phyloP scores from a whole-genome alignment of 30 jellyfish, hydroid and myxozoan species.

The Turritopsis dohrnii region DNA sequence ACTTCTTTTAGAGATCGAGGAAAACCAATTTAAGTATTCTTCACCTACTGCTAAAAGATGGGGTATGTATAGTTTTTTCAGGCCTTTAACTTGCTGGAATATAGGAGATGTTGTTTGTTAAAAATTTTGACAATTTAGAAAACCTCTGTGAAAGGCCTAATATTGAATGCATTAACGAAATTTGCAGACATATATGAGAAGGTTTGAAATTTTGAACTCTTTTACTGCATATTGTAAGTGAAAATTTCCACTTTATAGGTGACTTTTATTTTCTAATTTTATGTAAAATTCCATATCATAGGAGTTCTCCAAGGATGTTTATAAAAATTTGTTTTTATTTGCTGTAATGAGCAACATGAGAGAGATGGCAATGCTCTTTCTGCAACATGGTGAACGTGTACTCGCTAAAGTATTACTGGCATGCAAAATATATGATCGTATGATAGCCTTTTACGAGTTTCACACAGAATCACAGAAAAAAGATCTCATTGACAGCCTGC shows the following conservation, averaged over 20 bases:
- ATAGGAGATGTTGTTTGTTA: not conserved
- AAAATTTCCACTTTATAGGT: not conserved
- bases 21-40: not conserved
- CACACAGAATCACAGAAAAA: constrained; percentile 5
- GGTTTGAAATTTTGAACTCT: not conserved
- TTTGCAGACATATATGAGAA: not conserved
- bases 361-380: constrained; percentile 12
- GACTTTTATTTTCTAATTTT: not conserved
- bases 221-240: not conserved
- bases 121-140: not conserved
- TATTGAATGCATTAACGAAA: not conserved
- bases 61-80: not conserved
- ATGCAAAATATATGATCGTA: not conserved
- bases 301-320: not conserved
- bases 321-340: constrained; percentile 4
- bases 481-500: not conserved
- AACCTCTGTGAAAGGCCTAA: not conserved
- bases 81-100: not conserved
- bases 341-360: constrained; percentile 6
- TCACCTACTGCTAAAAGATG: not conserved
- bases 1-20: not conserved
- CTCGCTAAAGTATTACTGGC: not conserved
- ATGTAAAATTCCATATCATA: not conserved
- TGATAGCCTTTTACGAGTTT: not conserved
- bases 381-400: not conserved